A percentile compares a stretch with the other conserved stretches of the same genome.
These are phyloP conservation scores for Mungos mungo DNA, from an alignment of 2,113 vertebrate genomes.

Conservation along the genomic window DNA sequence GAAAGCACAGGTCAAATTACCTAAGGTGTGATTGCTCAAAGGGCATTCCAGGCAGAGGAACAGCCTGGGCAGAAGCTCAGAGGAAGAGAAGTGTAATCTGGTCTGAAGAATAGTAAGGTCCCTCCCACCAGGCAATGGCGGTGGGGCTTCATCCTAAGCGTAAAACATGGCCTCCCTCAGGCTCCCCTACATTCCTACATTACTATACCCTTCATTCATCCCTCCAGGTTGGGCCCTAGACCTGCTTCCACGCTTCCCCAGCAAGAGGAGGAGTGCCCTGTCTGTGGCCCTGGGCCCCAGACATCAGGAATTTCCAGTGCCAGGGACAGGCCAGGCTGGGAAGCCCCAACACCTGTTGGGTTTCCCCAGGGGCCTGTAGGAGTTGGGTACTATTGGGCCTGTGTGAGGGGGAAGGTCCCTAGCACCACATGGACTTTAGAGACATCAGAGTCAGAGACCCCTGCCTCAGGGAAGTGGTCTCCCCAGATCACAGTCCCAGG, in stretches of 20 bases:
- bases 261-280: background rate
- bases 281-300: background rate
- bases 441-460: background rate
- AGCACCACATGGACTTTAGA: background rate
- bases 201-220: fast-evolving
- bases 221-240: background rate
- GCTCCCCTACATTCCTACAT: no score
- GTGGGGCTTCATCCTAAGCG: background rate
- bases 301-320: background rate
- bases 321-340: conserved; percentile 39
- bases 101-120: background rate
- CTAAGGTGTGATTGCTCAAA: background rate
- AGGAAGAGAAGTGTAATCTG: background rate
- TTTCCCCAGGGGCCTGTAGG: background rate
- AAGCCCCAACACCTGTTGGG: conserved; percentile 46
- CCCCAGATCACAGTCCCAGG: background rate
- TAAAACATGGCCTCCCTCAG: background rate
- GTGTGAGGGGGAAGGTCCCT: background rate
- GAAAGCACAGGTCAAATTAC: background rate
- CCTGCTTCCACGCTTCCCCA: background rate
- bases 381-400: background rate
- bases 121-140: background rate
- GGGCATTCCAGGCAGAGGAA: background rate
- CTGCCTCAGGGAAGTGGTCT: background rate
- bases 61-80: background rate